These are phyloP conservation scores for Tachuris rubrigastra DNA, from an alignment of 2,113 vertebrate genomes.

Conservation along the genomic window DNA sequence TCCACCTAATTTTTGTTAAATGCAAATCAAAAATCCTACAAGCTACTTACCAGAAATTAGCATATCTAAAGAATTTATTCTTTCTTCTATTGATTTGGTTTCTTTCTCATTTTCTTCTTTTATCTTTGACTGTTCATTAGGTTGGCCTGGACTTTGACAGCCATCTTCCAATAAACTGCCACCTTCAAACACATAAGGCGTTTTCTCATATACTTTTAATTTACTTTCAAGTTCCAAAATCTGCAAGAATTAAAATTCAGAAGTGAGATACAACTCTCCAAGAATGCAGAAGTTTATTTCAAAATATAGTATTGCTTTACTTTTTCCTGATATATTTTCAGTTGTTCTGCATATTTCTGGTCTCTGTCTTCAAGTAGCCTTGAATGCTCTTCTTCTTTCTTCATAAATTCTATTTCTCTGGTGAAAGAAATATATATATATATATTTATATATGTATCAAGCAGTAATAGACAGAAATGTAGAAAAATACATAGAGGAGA, in stretches of 20 bases:
- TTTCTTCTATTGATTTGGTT: conserved; percentile 38
- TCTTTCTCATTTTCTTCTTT: conserved; percentile 47
- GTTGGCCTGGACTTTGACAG: not conserved
- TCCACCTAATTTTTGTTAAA: not conserved
- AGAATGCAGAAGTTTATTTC: not conserved
- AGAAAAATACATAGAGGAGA: not conserved
- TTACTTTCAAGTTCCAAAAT: conserved; percentile 78
- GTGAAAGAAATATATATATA: not conserved
- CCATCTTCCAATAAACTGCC: not conserved
- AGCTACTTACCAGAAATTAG: conserved; percentile 34
- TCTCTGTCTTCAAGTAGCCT: conserved; percentile 84
- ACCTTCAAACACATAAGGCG: conserved; percentile 25
- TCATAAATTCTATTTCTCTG: conserved; percentile 88
- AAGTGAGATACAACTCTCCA: not conserved
- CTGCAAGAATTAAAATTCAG: conserved; percentile 63
- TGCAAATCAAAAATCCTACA: not conserved
- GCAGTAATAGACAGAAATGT: not conserved
- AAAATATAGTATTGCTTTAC: conserved; percentile 66
- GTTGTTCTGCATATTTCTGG: conserved; percentile 78
- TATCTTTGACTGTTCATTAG: not conserved
- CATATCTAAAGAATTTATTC: conserved; percentile 68
- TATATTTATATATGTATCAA: not conserved
- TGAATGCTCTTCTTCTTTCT: conserved; percentile 85
- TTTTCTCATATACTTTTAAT: conserved; percentile 54
- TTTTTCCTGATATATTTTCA: conserved; percentile 79